Evolutionary conservation across 92 coral and sea anemone genomes (phyloP).

Genomic region (Virgularia gustaviana): DNA sequence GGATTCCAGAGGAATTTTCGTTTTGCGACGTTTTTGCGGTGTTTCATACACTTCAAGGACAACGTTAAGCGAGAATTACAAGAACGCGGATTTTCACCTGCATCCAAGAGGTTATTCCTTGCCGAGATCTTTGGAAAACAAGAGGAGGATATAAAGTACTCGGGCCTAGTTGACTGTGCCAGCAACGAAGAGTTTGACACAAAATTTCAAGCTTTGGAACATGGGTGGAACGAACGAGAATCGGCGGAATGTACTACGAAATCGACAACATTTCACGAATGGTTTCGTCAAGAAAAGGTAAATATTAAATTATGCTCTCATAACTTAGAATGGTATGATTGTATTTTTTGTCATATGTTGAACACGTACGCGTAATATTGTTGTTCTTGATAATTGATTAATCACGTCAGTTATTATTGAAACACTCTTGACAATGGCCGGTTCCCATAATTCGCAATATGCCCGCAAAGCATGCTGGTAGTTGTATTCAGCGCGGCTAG

Average conservation of each 20-base stretch:
- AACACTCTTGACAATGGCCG: too few species aligned
- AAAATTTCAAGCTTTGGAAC: constrained; percentile 33
- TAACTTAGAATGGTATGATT: too few species aligned
- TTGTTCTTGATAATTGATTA: too few species aligned
- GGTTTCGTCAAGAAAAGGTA: constrained; percentile 35
- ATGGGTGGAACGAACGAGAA: constrained; percentile 32
- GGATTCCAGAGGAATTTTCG: constrained; percentile 1
- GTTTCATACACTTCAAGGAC: constrained; percentile 44
- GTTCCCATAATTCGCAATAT: too few species aligned
- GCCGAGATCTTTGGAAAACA: constrained; percentile 55
- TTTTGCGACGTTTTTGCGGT: constrained; percentile 7
- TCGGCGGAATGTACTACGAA: background rate
- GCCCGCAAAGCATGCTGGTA: too few species aligned
- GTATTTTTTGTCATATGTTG: too few species aligned
- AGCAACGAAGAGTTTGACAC: constrained; percentile 45
- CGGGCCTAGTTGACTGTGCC: constrained; percentile 50
- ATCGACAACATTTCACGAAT: constrained; percentile 19
- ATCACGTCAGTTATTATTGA: too few species aligned
- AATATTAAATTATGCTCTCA: too few species aligned
- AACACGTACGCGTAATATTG: too few species aligned
- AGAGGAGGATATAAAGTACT: constrained; percentile 39
- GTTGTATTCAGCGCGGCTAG: too few species aligned
- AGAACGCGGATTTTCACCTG: constrained; percentile 34
- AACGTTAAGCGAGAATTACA: constrained; percentile 10
- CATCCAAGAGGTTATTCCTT: constrained; percentile 12